These are phyloP conservation scores for Eupleurogrammus muticus DNA, from an alignment of 2,797 vertebrate species.

Conservation along the genomic window DNA sequence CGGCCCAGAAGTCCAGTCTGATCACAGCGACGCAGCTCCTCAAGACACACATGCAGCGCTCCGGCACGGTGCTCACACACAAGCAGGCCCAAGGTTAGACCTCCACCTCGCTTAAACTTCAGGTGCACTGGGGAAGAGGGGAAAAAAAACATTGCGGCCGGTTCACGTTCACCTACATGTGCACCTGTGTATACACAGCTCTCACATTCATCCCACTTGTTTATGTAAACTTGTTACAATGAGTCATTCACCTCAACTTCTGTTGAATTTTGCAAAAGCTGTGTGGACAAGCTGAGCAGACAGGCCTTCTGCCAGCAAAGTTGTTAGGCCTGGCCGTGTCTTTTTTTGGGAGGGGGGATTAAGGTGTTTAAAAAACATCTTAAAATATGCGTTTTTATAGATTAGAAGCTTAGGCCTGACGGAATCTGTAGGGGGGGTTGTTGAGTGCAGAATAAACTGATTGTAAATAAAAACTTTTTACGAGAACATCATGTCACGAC, in stretches of 20 bases:
- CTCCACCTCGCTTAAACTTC: background rate
- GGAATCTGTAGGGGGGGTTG: background rate
- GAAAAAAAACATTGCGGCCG: conserved; percentile 1
- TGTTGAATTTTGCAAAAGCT: conserved; percentile 19
- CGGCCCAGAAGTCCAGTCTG: conserved; percentile 91
- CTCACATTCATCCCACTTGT: conserved; percentile 23
- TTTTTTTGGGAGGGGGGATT: too few species aligned
- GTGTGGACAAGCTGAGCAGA: conserved; percentile 16
- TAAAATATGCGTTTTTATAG: too few species aligned
- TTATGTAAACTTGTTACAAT: conserved; percentile 41
- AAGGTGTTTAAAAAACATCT: too few species aligned
- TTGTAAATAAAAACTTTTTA: conserved; percentile 21
- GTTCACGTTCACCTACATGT: background rate
- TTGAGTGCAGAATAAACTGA: conserved; percentile 22
- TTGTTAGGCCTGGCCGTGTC: too few species aligned
- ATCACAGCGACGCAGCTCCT: conserved; percentile 90
- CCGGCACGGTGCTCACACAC: conserved; percentile 89
- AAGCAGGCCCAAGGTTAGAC: conserved; percentile 94
- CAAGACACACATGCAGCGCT: conserved; percentile 92
- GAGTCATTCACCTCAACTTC: conserved; percentile 45
- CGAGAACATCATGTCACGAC: conserved; percentile 49
- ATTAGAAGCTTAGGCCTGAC: too few species aligned
- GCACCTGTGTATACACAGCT: conserved; percentile 17
- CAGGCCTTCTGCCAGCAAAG: too few species aligned
- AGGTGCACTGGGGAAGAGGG: background rate